Evolutionary conservation across 2,113 vertebrate species (phyloP).

Genomic region (Seriola dumerili): DNA sequence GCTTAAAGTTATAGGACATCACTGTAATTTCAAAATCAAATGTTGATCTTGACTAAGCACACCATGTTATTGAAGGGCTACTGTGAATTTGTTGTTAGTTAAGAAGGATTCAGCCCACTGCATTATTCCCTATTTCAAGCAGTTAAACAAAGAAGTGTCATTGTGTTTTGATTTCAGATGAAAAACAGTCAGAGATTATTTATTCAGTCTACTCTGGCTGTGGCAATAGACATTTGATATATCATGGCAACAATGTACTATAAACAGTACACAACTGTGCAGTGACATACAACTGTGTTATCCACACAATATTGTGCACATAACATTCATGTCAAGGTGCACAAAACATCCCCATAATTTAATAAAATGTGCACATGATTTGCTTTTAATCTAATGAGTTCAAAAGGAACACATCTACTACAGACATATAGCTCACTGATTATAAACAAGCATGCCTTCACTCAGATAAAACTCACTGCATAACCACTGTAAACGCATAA

Average conservation of each 20-base stretch:
- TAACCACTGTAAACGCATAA: background rate
- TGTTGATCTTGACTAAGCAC: background rate
- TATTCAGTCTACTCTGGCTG: slow-evolving; percentile 47
- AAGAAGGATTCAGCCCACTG: slow-evolving; percentile 57
- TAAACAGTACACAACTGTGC: slow-evolving; percentile 18
- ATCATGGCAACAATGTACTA: slow-evolving; percentile 14
- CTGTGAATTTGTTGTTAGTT: slow-evolving; percentile 20
- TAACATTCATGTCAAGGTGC: background rate
- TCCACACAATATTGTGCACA: background rate
- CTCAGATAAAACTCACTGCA: background rate
- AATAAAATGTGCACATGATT: slow-evolving; percentile 41
- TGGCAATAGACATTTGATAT: slow-evolving; percentile 31
- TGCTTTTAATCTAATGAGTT: background rate
- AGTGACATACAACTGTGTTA: slow-evolving; percentile 28
- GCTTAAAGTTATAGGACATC: background rate
- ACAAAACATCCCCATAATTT: background rate
- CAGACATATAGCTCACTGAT: background rate
- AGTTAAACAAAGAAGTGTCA: slow-evolving; percentile 46
- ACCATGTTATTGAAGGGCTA: background rate
- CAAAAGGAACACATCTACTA: background rate
- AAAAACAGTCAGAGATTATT: slow-evolving; percentile 64
- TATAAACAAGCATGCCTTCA: background rate
- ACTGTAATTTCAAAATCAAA: background rate
- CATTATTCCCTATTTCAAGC: slow-evolving; percentile 67
- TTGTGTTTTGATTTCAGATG: slow-evolving; percentile 38